Percentiles rank a stretch among this genome's conserved stretches.
Conservation (phyloP, 2,113 vertebrate genomes). For the Microcebus murinus region DNA sequence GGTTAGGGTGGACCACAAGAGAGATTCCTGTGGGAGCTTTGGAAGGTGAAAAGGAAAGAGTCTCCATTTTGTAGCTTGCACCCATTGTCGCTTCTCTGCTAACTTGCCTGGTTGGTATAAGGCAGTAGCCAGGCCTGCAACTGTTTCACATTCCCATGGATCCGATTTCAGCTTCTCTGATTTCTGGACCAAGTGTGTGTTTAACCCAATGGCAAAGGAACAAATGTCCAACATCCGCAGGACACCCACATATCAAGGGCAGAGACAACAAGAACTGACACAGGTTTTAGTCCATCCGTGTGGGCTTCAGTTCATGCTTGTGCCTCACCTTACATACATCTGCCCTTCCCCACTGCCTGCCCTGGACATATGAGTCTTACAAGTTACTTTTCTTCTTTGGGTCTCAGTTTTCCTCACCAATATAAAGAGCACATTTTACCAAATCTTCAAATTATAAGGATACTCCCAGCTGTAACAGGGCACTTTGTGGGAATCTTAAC, state of each 20-base stretch:
- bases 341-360: not conserved
- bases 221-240: not conserved
- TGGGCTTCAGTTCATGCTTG: not conserved
- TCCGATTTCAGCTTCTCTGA: not conserved
- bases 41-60: not conserved
- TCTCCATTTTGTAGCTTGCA: not conserved
- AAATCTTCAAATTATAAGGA: not conserved
- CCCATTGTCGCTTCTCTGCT: not conserved
- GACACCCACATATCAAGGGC: not conserved
- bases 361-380: not conserved
- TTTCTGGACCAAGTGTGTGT: not conserved
- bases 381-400: not conserved
- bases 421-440: not conserved
- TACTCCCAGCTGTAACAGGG: not conserved
- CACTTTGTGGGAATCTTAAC: not conserved
- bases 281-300: not conserved
- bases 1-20: not conserved
- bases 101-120: not conserved
- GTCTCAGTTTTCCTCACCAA: conserved; percentile 2
- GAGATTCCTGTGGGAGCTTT: not conserved
- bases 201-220: not conserved
- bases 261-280: not conserved
- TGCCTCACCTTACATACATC: not conserved
- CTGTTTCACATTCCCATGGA: not conserved
- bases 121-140: not conserved